Evolutionary conservation across 2,797 vertebrate genomes (phyloP), one percentile per base, ranked within the genome.

Genomic region (Sebastes melanostomus): DNA sequence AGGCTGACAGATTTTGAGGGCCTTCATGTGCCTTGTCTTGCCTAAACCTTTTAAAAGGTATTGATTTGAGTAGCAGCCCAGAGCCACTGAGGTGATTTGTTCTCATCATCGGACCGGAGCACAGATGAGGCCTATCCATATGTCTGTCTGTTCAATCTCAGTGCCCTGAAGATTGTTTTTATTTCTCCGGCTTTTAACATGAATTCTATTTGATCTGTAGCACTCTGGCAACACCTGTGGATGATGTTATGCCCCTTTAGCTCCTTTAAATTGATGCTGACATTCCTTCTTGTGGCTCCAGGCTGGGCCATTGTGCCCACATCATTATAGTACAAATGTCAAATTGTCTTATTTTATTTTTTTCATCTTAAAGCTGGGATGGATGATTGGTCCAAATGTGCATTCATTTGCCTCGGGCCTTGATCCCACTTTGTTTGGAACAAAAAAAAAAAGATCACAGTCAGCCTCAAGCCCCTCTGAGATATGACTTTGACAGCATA

Each of bases 11-110:
- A 61, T 24, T 75, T 52, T 30, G 14, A 82, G 32, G 27, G 67
- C 29, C 61, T 75, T 80, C 75, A 67, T 72, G 66, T 72, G 55
- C 38, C 81, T 83, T 84, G 67, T 89, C 82, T 54, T 54, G 50
- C 20, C 50, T 89, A 81, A 89, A 77, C 66, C 82, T 75, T 85
- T 86, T 86, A 87, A 89, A 85, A 69, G 68, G 29, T 86, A 89
- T 88, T 85, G 83, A 91, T 88, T 80, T 70, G 22, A 86, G 60
- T 61, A 75, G 82, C 71, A 83, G 81, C 89, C 80, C 18, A 1
- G 8, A 60, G 83, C n/a, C 62, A 82, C 72, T 55, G 71, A 74
- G 52, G 84, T 69, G 72, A 88, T 87, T 85, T 85, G 56, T 78
- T 86, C 72, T 82, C 59, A 86, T 89, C 71, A 60, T 73, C 42